Conservation (phyloP, 2,797 vertebrate genomes). For the Bryconaethiops microstoma region DNA sequence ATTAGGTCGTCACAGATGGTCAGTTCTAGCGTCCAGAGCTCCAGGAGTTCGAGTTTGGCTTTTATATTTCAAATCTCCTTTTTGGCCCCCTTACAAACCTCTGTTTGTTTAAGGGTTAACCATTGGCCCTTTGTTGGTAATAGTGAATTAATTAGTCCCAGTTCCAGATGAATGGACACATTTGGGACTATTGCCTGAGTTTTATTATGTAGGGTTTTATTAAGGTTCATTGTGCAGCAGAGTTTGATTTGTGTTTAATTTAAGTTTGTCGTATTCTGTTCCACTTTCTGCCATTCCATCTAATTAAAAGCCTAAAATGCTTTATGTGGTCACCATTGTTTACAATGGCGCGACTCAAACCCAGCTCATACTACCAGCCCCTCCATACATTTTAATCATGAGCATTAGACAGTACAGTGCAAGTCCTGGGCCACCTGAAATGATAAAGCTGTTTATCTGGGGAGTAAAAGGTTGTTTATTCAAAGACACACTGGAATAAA, state of each 20-base stretch:
- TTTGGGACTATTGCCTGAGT: not conserved
- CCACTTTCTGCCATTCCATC: not conserved
- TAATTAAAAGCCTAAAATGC: too few species aligned
- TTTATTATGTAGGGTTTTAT: too few species aligned
- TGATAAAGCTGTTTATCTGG: too few species aligned
- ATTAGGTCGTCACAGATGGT: constrained; percentile 10
- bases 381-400: not conserved
- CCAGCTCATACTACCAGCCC: not conserved
- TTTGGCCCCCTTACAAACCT: too few species aligned
- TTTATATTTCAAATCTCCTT: too few species aligned
- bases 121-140: constrained; percentile 12
- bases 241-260: too few species aligned
- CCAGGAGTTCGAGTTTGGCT: not conserved
- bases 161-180: not conserved
- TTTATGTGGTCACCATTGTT: too few species aligned
- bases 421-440: not conserved
- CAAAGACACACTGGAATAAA: too few species aligned
- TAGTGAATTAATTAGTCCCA: constrained; percentile 1
- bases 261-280: not conserved
- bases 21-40: not conserved
- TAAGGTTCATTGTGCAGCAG: not conserved
- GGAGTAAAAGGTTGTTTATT: too few species aligned
- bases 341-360: too few species aligned
- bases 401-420: not conserved
- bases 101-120: constrained; percentile 30